These are phyloP conservation scores for Thaumetopoea pityocampa DNA, from an alignment of 1,140 invertebrate species.

Conservation along the genomic window DNA sequence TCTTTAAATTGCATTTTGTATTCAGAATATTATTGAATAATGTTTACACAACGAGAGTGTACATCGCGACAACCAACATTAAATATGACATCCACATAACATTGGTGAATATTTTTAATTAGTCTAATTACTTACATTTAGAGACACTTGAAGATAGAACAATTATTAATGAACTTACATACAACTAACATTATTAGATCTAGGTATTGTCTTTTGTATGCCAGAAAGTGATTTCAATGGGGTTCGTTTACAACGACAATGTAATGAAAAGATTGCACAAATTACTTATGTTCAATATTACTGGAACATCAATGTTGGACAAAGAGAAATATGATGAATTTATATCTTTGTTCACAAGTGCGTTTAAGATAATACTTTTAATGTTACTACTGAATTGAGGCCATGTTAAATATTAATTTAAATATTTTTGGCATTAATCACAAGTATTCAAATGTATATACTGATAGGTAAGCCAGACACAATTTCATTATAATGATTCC, in stretches of 20 bases:
- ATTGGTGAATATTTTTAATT: constrained; percentile 56
- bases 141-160: constrained; percentile 73
- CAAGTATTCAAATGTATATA: constrained; percentile 24
- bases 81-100: constrained; percentile 41
- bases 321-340: constrained; percentile 33
- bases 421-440: constrained; percentile 36
- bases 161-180: constrained; percentile 72
- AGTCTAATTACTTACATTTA: constrained; percentile 68
- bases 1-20: constrained; percentile 2
- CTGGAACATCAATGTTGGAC: constrained; percentile 48
- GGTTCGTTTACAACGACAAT: constrained; percentile 40
- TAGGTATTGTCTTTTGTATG: constrained; percentile 76
- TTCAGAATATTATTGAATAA: background rate
- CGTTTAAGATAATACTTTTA: constrained; percentile 30
- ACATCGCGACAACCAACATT: constrained; percentile 25
- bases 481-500: too few species aligned
- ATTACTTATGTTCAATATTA: constrained; percentile 39
- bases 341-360: constrained; percentile 33
- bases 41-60: background rate
- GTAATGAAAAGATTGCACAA: constrained; percentile 27
- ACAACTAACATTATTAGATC: constrained; percentile 72
- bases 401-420: constrained; percentile 29
- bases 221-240: constrained; percentile 63
- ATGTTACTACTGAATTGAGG: constrained; percentile 35
- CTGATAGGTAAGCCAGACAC: constrained; percentile 15